Base-by-base conservation (phyloP, 2,113 vertebrate genomes). In the Paraplagusia blochii region DNA sequence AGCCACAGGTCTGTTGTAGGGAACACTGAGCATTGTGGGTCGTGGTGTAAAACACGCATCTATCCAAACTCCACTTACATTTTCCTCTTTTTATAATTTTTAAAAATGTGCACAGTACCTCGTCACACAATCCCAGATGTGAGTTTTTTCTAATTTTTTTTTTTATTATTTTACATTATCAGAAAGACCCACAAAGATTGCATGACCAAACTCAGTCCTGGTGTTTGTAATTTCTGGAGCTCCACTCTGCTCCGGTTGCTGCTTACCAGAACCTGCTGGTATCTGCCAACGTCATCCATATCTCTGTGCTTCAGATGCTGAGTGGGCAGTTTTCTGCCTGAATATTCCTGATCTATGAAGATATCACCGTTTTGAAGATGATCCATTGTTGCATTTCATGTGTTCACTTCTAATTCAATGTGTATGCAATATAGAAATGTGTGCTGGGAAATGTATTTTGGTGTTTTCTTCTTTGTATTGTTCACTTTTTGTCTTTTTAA, bases 381-480 rank as follows among this genome's bases (percentile, higher is more conserved):
- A 66, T 56, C 72, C 60, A 66, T 70, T 5, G 15, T 59, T 80
- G 45, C 59, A 35, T 76, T 81, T 80, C 50, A 46, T 19, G 67
- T 68, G 63, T 81, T 74, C 77, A 77, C 66, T 77, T 70, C 53
- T n/a, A 38, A 70, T 44, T 77, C 18, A 74, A 88, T 78, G 80
- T 85, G 79, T 88, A 89, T 90, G 87, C 88, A 90, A 86, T 79
- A 74, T 82, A 66, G 72, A 80, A 71, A 19, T 66, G 44, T 69
- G 70, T 80, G 77, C 76, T 77, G 70, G 81, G 71, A 75, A 71
- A 77, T 75, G 66, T 80, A 63, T 75, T 77, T 70, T 70, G 66
- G 65, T 5, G 54, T 54, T 57, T 68, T 76, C 50, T 59, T 69
- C 65, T 83, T 85, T 79, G 66, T 74, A 78, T 74, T 72, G 49